A percentile compares a stretch with the other conserved stretches of the same genome.
Evolutionary conservation across 2,797 vertebrate genomes (phyloP).

Genomic region (Hirundo rustica): DNA sequence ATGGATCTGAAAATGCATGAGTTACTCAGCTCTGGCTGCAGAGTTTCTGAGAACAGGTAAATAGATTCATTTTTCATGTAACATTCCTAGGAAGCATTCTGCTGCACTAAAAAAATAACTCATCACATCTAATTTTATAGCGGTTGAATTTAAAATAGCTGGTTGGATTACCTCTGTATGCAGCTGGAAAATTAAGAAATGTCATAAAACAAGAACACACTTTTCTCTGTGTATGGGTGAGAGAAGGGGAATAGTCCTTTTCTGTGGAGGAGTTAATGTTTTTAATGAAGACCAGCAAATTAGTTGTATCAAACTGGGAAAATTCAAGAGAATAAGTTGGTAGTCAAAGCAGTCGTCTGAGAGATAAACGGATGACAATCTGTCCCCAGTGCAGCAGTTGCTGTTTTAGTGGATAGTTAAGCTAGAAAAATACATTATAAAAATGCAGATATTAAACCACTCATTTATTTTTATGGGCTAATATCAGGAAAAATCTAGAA

Average conservation of each 20-base stretch:
- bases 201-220: neutral
- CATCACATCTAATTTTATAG: neutral
- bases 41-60: neutral
- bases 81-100: neutral
- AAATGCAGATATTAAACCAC: neutral
- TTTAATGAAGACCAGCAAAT: neutral
- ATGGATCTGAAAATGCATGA: neutral
- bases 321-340: neutral
- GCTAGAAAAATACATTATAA: neutral
- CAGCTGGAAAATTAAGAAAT: neutral
- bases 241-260: neutral
- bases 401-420: neutral
- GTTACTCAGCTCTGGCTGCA: neutral
- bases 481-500: neutral
- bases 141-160: neutral
- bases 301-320: neutral
- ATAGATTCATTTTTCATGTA: neutral
- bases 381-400: neutral
- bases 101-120: neutral
- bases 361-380: neutral
- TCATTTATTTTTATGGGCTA: neutral
- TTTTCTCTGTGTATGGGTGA: neutral
- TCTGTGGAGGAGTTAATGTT: neutral
- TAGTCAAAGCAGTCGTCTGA: neutral
- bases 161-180: neutral